Percentiles rank a stretch among this genome's conserved stretches.
Conservation (phyloP, 2,797 vertebrate genomes). For the Parauchenoglanis punctatus region DNA sequence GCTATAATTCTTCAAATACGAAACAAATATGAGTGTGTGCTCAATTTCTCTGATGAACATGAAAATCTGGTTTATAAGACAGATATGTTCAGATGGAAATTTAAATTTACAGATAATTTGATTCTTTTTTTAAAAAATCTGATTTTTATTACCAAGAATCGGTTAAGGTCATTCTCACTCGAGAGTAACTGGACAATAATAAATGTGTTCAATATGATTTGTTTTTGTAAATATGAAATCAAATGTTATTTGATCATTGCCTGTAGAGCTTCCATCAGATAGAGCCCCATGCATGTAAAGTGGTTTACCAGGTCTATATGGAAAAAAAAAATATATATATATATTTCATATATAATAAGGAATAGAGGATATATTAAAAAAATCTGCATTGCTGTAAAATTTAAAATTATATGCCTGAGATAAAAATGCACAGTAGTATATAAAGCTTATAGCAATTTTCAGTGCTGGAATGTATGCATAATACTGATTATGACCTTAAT, state of each 20-base stretch:
- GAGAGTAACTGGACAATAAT: background rate
- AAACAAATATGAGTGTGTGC: background rate
- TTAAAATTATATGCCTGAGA: background rate
- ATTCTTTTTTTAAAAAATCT: background rate
- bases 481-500: constrained; percentile 16
- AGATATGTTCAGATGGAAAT: background rate
- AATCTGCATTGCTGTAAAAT: background rate
- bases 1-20: background rate
- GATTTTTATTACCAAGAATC: background rate
- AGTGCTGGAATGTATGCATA: background rate
- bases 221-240: background rate
- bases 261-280: background rate
- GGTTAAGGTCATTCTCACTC: background rate
- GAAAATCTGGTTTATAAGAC: background rate
- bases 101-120: too few relatives aligned
- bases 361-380: background rate
- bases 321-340: background rate
- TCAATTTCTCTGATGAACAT: background rate
- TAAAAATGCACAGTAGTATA: background rate
- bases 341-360: background rate
- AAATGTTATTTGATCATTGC: background rate
- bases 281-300: background rate
- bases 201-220: background rate
- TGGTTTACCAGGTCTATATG: background rate
- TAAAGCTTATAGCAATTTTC: background rate